Percentiles rank a stretch among this genome's conserved stretches.
Conservation (phyloP, 1,140 invertebrate species). For the Papilio helenus region DNA sequence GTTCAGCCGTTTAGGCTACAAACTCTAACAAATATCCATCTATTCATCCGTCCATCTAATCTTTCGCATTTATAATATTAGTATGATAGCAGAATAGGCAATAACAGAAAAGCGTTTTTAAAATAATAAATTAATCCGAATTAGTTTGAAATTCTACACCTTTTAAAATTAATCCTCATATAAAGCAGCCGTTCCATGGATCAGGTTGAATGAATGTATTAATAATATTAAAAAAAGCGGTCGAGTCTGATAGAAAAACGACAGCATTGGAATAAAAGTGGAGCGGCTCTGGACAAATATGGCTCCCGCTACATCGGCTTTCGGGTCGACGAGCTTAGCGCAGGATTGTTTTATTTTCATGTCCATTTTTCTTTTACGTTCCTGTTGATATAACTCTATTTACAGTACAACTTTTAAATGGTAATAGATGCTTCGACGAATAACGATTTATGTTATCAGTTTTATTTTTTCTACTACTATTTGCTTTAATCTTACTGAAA, state of each 20-base stretch:
- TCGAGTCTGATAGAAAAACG: conserved; percentile 33
- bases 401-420: conserved; percentile 16
- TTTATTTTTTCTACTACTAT: not conserved
- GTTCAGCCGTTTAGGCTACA: too few relatives aligned
- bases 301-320: conserved; percentile 31
- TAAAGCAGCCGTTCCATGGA: not conserved
- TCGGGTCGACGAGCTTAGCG: conserved; percentile 28
- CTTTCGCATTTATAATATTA: too few relatives aligned
- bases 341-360: conserved; percentile 36
- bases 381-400: conserved; percentile 35
- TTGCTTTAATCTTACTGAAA: not conserved
- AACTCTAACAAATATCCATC: too few relatives aligned
- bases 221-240: conserved; percentile 31
- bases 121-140: not conserved
- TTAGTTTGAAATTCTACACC: not conserved
- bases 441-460: not conserved
- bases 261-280: conserved; percentile 33
- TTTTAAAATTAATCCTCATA: conserved; percentile 9
- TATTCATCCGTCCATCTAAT: too few relatives aligned
- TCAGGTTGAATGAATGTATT: conserved; percentile 31
- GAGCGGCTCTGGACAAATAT: conserved; percentile 39
- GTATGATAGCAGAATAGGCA: not conserved
- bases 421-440: conserved; percentile 3
- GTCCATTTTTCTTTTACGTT: conserved; percentile 37
- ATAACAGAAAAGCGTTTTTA: not conserved